Percentiles rank a stretch among this genome's conserved stretches.
Conservation (phyloP, 2,888 invertebrate species). For the Tineola bisselliella region DNA sequence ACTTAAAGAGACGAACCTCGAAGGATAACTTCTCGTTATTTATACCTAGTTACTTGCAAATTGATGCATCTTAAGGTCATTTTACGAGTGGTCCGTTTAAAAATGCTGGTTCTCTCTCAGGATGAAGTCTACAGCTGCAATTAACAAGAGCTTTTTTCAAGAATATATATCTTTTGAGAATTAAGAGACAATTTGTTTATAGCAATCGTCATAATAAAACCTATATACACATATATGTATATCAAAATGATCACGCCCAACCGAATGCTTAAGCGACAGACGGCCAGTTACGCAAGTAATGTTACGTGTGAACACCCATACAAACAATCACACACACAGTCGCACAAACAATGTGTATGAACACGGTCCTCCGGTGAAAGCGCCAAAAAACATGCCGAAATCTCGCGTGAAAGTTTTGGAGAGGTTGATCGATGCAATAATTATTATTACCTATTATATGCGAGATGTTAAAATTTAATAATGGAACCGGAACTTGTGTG, state of each 20-base stretch:
- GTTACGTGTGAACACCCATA: constrained; percentile 16
- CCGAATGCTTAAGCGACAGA: background rate
- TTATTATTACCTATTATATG: constrained; percentile 64
- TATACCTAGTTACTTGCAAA: too few species aligned
- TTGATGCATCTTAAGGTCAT: too few species aligned
- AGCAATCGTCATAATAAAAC: too few species aligned
- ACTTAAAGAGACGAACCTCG: too few species aligned
- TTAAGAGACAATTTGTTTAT: too few species aligned
- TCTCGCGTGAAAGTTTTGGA: constrained; percentile 57
- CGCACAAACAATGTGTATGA: background rate
- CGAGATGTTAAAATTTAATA: constrained; percentile 56
- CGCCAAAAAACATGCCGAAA: constrained; percentile 47
- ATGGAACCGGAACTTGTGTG: constrained; percentile 32
- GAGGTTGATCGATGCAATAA: constrained; percentile 63
- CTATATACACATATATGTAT: too few species aligned
- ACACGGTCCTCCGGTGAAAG: constrained; percentile 44
- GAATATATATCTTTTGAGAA: too few species aligned
- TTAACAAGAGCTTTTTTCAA: too few species aligned
- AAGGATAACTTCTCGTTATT: too few species aligned
- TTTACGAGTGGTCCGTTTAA: too few species aligned
- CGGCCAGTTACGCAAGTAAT: background rate
- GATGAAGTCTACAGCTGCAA: too few species aligned
- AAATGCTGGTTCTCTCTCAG: too few species aligned
- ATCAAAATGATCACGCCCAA: background rate
- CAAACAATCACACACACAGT: constrained; percentile 6